A percentile compares a stretch with the other conserved stretches of the same genome.
phyloP scores from a whole-genome alignment of 2,888 invertebrate species.

The Scaptomyza tumidula region DNA sequence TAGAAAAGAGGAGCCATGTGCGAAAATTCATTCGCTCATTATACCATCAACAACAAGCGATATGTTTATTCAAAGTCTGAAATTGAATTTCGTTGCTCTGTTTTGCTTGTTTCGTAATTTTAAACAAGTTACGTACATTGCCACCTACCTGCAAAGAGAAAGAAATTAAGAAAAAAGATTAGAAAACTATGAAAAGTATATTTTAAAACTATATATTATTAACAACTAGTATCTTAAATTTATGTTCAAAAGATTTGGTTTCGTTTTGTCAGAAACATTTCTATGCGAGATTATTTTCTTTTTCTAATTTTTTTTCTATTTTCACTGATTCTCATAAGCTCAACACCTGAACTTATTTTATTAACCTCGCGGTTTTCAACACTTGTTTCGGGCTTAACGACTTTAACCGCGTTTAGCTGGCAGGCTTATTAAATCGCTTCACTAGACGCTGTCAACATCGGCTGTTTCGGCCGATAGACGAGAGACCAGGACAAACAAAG shows the following conservation, averaged over 20 bases:
- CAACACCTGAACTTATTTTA: not conserved
- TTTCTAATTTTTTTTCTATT: too few relatives aligned
- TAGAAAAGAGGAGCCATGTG: slow-evolving; percentile 46
- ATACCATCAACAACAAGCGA: slow-evolving; percentile 20
- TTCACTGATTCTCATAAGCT: too few relatives aligned
- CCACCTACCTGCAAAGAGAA: slow-evolving; percentile 84
- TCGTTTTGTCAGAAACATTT: too few relatives aligned
- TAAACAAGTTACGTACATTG: slow-evolving; percentile 80
- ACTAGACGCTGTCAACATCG: slow-evolving; percentile 31
- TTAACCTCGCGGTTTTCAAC: not conserved
- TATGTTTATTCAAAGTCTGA: slow-evolving; percentile 11
- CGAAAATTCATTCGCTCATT: slow-evolving; percentile 30
- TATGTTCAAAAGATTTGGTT: too few relatives aligned
- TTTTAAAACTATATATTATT: too few relatives aligned
- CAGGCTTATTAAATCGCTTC: slow-evolving; percentile 35
- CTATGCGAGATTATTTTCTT: too few relatives aligned
- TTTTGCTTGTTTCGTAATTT: not conserved
- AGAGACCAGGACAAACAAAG: slow-evolving; percentile 39
- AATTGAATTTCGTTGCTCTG: not conserved
- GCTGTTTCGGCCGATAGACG: slow-evolving; percentile 35
- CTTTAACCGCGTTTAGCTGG: slow-evolving; percentile 1
- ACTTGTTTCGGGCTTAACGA: not conserved
- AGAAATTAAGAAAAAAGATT: slow-evolving; percentile 10
- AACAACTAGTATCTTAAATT: too few relatives aligned
- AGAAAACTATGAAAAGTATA: not conserved